phyloP scores from a whole-genome alignment of 2,797 vertebrate species.

The Carapus acus region DNA sequence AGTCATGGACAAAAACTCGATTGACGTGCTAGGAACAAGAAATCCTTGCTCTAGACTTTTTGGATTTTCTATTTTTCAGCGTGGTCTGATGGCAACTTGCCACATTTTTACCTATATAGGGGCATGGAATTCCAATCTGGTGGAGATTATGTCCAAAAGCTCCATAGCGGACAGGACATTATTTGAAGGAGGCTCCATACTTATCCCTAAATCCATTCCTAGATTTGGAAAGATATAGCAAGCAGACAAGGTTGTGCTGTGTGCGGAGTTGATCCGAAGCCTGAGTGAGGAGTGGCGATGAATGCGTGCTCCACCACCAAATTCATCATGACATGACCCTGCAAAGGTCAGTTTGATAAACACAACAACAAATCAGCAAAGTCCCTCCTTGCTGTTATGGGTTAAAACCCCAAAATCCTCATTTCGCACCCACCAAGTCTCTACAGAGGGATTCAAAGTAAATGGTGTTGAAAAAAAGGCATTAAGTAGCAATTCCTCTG shows the following conservation, averaged over 20 bases:
- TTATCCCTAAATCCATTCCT: not conserved
- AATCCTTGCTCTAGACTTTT: not conserved
- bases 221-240: too few relatives aligned
- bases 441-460: too few relatives aligned
- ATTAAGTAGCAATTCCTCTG: too few relatives aligned
- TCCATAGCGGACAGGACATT: not conserved
- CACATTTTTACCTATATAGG: not conserved
- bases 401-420: too few relatives aligned
- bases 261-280: not conserved
- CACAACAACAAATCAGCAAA: constrained; percentile 24
- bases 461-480: too few relatives aligned
- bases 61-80: not conserved
- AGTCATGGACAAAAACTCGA: not conserved
- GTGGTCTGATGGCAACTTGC: not conserved
- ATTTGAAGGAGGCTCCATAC: not conserved
- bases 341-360: constrained; percentile 12
- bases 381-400: too few relatives aligned
- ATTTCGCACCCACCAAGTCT: too few relatives aligned
- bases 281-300: not conserved
- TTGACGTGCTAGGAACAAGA: not conserved
- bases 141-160: not conserved
- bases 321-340: not conserved
- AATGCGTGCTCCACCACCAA: too few relatives aligned
- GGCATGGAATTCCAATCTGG: not conserved
- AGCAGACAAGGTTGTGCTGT: not conserved